Evolutionary conservation across 1,140 invertebrate genomes (phyloP).

Genomic region (Leptonema lineaticorne): DNA sequence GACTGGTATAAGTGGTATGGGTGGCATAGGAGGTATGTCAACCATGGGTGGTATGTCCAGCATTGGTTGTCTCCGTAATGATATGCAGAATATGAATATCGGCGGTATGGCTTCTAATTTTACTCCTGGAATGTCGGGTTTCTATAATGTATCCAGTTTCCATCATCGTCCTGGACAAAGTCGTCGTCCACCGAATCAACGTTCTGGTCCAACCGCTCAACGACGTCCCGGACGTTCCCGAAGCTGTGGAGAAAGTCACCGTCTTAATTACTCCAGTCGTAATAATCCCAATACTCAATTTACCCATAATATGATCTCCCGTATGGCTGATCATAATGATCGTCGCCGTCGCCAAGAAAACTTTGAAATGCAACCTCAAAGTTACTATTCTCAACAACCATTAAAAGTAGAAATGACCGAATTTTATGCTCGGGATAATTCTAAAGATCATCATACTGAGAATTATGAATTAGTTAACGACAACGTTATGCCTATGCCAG

Average conservation of each 20-base stretch:
- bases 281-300: conserved; percentile 55
- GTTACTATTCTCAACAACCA: conserved; percentile 56
- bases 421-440: conserved; percentile 66
- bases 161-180: conserved; percentile 54
- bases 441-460: conserved; percentile 64
- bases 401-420: conserved; percentile 63
- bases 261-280: conserved; percentile 51
- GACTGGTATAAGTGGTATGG: conserved; percentile 44
- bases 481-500: conserved; percentile 54
- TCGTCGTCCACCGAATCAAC: conserved; percentile 52
- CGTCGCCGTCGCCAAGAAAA: conserved; percentile 54
- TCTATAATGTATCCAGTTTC: conserved; percentile 55
- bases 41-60: conserved; percentile 53
- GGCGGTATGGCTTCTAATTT: conserved; percentile 56
- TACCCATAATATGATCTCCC: conserved; percentile 54
- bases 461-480: conserved; percentile 64
- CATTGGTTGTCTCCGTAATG: conserved; percentile 51
- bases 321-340: conserved; percentile 55
- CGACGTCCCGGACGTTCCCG: conserved; percentile 52
- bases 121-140: conserved; percentile 53
- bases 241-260: conserved; percentile 50
- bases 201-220: conserved; percentile 53
- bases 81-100: conserved; percentile 51
- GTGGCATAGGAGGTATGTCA: conserved; percentile 52
- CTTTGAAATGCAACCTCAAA: conserved; percentile 54